Evolutionary conservation across 2,888 invertebrate species (phyloP).

Genomic region (Acrocera orbiculus): DNA sequence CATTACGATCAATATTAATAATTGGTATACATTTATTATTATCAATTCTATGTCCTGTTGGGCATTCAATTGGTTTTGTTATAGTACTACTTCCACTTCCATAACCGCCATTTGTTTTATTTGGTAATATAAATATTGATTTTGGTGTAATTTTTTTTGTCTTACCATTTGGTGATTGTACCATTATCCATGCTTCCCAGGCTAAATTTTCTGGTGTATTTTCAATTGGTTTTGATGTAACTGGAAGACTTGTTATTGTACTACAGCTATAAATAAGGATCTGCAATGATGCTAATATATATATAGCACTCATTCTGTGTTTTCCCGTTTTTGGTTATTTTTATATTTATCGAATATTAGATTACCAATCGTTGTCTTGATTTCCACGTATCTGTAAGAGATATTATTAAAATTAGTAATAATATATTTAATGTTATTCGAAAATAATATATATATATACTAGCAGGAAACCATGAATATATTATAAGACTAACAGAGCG

Average conservation of each 20-base stretch:
- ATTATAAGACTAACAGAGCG: no score
- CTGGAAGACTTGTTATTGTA: conserved; percentile 19
- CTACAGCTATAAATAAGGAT: no score
- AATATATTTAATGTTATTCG: no score
- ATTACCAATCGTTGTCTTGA: no score
- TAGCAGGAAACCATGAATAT: no score
- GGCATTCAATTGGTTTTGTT: conserved; percentile 17
- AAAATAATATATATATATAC: no score
- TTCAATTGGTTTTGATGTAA: conserved; percentile 30
- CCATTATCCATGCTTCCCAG: conserved; percentile 29
- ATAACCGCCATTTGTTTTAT: conserved; percentile 8
- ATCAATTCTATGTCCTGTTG: conserved; percentile 23
- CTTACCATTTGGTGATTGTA: conserved; percentile 23
- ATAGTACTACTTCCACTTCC: not conserved
- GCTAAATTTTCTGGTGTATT: conserved; percentile 27
- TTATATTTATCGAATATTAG: no score
- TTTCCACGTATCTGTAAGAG: no score
- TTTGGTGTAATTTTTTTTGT: conserved; percentile 30
- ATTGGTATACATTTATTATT: conserved; percentile 26
- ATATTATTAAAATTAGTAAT: no score
- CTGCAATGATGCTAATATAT: no score
- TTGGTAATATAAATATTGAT: conserved; percentile 29
- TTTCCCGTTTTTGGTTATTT: no score
- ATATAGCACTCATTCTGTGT: no score
- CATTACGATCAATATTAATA: conserved; percentile 20